Evolutionary conservation across 2,113 vertebrate species (phyloP).

Genomic region (Chaetodon auriga): DNA sequence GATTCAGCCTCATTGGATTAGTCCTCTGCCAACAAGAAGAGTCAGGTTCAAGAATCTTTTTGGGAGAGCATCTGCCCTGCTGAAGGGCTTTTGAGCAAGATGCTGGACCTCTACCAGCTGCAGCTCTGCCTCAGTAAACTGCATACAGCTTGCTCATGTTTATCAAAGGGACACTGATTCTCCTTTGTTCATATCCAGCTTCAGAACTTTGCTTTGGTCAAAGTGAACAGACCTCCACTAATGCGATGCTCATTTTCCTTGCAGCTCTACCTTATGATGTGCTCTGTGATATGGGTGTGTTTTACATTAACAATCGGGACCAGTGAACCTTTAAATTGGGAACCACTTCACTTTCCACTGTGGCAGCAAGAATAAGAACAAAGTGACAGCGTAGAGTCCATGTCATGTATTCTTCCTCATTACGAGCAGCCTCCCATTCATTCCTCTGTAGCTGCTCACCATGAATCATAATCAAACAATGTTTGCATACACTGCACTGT

Average conservation of each 20-base stretch:
- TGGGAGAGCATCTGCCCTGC: conserved; percentile 7
- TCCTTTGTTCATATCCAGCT: background rate
- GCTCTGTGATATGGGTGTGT: background rate
- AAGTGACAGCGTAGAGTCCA: conserved; percentile 32
- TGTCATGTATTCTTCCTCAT: conserved; percentile 48
- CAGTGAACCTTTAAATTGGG: conserved; percentile 50
- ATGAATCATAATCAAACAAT: conserved; percentile 57
- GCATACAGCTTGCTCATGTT: conserved; percentile 21
- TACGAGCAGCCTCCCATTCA: conserved; percentile 11
- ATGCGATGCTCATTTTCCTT: background rate
- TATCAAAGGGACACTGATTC: conserved; percentile 15
- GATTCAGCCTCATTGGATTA: conserved; percentile 4
- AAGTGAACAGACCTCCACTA: background rate
- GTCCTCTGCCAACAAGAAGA: background rate
- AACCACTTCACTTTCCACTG: conserved; percentile 6
- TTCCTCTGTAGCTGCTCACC: conserved; percentile 23
- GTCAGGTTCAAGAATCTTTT: background rate
- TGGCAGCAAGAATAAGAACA: conserved; percentile 6
- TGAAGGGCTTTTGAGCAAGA: conserved; percentile 1
- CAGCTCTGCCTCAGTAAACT: background rate
- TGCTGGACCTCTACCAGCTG: conserved; percentile 7
- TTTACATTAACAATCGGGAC: conserved; percentile 20
- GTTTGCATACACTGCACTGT: background rate
- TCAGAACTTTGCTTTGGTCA: conserved; percentile 13
- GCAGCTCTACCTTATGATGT: conserved; percentile 4